phyloP scores from a whole-genome alignment of 2,113 vertebrate species.

The Harpagus bidentatus region DNA sequence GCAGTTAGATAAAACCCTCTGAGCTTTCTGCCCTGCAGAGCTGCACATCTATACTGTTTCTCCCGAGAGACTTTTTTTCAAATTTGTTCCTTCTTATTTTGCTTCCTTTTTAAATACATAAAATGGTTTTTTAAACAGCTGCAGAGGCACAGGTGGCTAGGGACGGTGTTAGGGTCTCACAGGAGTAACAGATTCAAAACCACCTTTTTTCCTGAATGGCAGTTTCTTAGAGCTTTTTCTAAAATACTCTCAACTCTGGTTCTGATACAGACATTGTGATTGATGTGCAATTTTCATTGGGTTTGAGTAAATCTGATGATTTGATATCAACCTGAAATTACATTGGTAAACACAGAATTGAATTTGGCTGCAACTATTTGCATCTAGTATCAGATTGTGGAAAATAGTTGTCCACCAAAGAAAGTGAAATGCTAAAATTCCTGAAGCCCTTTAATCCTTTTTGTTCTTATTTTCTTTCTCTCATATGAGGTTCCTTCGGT shows the following conservation, averaged over 20 bases:
- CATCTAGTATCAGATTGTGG: conserved; percentile 18
- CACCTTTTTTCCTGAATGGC: background rate
- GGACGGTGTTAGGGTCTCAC: rapidly evolving
- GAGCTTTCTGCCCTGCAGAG: background rate
- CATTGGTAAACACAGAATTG: conserved; percentile 36
- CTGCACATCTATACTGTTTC: background rate
- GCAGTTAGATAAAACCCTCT: background rate
- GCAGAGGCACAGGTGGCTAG: background rate
- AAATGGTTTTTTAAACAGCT: background rate
- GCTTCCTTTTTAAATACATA: background rate
- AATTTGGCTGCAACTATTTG: conserved; percentile 43
- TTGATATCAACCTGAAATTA: conserved; percentile 24
- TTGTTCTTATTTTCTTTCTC: conserved; percentile 27
- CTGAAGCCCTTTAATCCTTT: conserved; percentile 48
- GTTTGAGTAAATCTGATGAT: background rate
- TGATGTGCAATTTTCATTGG: conserved; percentile 18
- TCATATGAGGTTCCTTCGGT: background rate
- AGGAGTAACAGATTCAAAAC: background rate
- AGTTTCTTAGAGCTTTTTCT: background rate
- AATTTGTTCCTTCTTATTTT: background rate
- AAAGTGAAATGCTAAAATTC: conserved; percentile 47
- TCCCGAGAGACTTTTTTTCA: too few species aligned
- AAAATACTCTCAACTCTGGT: background rate
- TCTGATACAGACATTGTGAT: background rate
- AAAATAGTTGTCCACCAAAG: background rate